These are phyloP conservation scores for Thermophis baileyi DNA, from an alignment of 2,113 vertebrate genomes.

Conservation along the genomic window DNA sequence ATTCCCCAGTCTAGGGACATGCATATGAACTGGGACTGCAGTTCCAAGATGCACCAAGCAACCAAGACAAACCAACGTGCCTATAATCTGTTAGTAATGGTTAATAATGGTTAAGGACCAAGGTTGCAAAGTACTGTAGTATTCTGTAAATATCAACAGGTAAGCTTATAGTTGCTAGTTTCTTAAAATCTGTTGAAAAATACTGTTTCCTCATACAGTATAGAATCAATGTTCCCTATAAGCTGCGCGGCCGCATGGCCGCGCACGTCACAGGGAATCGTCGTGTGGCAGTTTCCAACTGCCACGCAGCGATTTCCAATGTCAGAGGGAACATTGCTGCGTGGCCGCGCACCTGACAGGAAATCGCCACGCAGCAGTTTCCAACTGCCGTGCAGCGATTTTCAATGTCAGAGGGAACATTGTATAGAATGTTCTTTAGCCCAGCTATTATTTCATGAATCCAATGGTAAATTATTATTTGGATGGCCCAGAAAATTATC, in stretches of 20 bases:
- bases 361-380: too few relatives aligned
- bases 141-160: not conserved
- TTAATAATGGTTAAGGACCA: not conserved
- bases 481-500: not conserved
- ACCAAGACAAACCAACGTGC: not conserved
- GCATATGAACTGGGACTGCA: too few relatives aligned
- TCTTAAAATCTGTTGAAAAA: not conserved
- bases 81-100: not conserved
- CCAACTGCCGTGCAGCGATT: too few relatives aligned
- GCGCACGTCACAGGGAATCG: too few relatives aligned
- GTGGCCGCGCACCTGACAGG: too few relatives aligned
- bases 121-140: not conserved
- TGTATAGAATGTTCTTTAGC: not conserved
- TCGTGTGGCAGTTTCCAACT: too few relatives aligned
- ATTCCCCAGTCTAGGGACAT: not conserved
- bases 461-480: not conserved
- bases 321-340: too few relatives aligned
- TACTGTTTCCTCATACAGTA: not conserved
- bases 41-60: not conserved
- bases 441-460: not conserved
- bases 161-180: not conserved
- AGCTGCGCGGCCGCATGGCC: too few relatives aligned
- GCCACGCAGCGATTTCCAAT: too few relatives aligned
- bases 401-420: too few relatives aligned
- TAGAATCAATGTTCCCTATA: not conserved